Evolutionary conservation across 2,888 invertebrate genomes (phyloP).

Genomic region (Microplitis manilae): DNA sequence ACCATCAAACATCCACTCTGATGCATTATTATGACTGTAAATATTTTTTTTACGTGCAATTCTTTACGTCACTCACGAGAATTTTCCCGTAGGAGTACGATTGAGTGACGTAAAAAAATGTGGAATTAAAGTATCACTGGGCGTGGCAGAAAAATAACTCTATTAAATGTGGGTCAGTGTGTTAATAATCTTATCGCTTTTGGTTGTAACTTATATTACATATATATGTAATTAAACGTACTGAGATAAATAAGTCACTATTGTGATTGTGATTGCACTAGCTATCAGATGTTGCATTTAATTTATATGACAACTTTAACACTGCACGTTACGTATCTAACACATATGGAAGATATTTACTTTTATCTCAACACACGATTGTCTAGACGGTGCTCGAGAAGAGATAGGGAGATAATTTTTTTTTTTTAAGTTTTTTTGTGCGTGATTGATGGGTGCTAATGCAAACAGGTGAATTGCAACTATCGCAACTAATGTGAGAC

Average conservation of each 20-base stretch:
- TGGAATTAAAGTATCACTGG: slow-evolving; percentile 31
- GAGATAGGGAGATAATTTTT: background rate
- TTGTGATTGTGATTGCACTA: background rate
- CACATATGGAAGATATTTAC: background rate
- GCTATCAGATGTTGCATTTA: background rate
- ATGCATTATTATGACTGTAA: slow-evolving; percentile 12
- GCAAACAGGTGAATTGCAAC: background rate
- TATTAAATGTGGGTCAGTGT: background rate
- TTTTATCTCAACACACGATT: too few species aligned
- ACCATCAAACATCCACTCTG: background rate
- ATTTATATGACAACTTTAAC: background rate
- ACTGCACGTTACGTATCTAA: background rate
- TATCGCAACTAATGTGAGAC: background rate
- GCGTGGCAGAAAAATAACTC: slow-evolving; percentile 41
- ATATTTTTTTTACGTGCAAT: background rate
- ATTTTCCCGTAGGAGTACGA: background rate
- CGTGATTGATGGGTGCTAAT: too few species aligned
- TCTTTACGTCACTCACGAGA: background rate
- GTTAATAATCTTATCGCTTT: background rate
- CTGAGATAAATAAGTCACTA: background rate
- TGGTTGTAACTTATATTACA: background rate
- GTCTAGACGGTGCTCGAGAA: too few species aligned
- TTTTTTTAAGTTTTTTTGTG: background rate
- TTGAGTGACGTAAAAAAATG: background rate
- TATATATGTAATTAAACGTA: background rate